Percentiles rank a stretch among this genome's conserved stretches.
Evolutionary conservation across 1,140 invertebrate genomes (phyloP).

Genomic region (Nautilus pompilius): DNA sequence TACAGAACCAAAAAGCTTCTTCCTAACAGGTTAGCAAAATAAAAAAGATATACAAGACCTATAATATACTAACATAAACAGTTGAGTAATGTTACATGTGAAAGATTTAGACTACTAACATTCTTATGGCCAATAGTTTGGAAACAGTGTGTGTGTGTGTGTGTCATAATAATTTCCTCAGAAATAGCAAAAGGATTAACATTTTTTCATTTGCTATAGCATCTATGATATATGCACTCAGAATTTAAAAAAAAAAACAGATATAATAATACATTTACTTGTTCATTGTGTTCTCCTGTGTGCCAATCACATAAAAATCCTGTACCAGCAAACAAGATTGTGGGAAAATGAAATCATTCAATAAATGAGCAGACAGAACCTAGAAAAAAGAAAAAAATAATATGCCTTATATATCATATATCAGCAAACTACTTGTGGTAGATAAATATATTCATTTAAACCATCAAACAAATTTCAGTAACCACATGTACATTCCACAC

Average conservation of each 20-base stretch:
- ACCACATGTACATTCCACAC: background rate
- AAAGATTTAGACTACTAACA: background rate
- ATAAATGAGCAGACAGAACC: conserved; percentile 59
- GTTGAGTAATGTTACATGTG: background rate
- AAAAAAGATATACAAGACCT: background rate
- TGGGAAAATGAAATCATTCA: conserved; percentile 87
- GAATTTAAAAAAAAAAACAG: background rate
- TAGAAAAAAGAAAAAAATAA: conserved; percentile 33
- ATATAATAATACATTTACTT: conserved; percentile 36
- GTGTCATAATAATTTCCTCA: background rate
- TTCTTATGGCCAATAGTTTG: background rate
- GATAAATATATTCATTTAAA: background rate
- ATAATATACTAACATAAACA: background rate
- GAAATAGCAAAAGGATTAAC: background rate
- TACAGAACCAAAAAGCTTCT: background rate
- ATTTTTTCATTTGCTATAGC: background rate
- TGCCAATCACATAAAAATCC: conserved; percentile 87
- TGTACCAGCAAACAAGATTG: conserved; percentile 75
- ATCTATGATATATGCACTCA: background rate
- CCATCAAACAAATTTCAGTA: background rate
- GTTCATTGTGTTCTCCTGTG: conserved; percentile 73
- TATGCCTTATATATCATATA: background rate
- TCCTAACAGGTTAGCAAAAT: background rate
- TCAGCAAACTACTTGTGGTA: conserved; percentile 7
- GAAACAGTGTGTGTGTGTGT: background rate